These are phyloP conservation scores for Leptothorax acervorum DNA, from an alignment of 2,888 invertebrate genomes.

Conservation along the genomic window DNA sequence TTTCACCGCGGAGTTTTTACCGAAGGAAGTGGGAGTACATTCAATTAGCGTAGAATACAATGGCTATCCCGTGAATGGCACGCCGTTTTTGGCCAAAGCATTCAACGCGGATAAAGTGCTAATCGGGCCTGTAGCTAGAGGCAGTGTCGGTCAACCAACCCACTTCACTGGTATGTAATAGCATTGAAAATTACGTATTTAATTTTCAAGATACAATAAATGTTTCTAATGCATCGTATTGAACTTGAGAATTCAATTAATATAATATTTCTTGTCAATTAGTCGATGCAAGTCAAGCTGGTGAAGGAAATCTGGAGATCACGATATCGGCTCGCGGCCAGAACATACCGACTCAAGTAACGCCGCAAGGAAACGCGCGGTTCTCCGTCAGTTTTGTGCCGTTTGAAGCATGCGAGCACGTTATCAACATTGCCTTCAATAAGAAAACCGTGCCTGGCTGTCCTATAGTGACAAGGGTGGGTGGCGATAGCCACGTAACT, in stretches of 20 bases:
- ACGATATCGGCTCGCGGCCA: conserved; percentile 97
- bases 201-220: background rate
- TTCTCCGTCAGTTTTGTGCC: conserved; percentile 99
- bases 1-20: conserved; percentile 96
- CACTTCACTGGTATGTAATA: conserved; percentile 90
- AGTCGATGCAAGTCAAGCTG: conserved; percentile 98
- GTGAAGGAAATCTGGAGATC: conserved; percentile 98
- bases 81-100: conserved; percentile 95
- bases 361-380: conserved; percentile 95
- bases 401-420: conserved; percentile 96
- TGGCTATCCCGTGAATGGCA: conserved; percentile 94
- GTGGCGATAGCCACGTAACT: conserved; percentile 87
- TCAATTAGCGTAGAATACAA: conserved; percentile 96
- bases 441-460: conserved; percentile 95
- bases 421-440: conserved; percentile 99
- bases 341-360: conserved; percentile 98
- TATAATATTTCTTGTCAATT: conserved; percentile 64
- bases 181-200: background rate
- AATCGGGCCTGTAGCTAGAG: conserved; percentile 93
- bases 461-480: conserved; percentile 95
- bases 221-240: background rate
- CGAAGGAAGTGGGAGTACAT: conserved; percentile 96
- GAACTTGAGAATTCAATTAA: background rate
- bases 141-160: conserved; percentile 95
- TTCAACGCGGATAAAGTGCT: conserved; percentile 96